Percentiles rank a stretch among this genome's conserved stretches.
Conservation (phyloP, 2,113 vertebrate species). For the Lasiurus cinereus region DNA sequence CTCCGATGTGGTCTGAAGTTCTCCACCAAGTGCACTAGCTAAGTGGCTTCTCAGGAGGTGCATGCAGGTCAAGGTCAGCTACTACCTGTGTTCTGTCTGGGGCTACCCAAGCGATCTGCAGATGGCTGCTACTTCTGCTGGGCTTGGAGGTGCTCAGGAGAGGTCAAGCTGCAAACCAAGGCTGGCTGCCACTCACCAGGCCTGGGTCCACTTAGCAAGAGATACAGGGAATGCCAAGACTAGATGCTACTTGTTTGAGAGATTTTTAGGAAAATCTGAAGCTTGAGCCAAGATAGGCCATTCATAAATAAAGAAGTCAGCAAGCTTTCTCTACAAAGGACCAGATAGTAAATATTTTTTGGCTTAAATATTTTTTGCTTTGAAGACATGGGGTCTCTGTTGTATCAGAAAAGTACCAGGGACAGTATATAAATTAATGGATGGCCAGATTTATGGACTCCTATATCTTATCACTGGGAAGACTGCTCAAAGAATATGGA, state of each 20-base stretch:
- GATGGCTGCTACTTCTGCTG: not conserved
- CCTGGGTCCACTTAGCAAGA: not conserved
- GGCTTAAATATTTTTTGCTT: not conserved
- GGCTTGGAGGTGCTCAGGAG: not conserved
- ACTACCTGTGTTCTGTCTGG: not conserved
- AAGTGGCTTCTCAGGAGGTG: not conserved
- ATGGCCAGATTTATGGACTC: not conserved
- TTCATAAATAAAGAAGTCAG: not conserved
- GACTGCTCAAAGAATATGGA: not conserved
- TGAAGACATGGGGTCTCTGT: not conserved
- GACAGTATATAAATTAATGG: not conserved
- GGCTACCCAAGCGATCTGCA: not conserved
- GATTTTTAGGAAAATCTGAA: not conserved
- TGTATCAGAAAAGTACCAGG: conserved; percentile 13
- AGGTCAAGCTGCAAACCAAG: not conserved
- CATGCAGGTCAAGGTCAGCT: not conserved
- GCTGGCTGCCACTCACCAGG: not conserved
- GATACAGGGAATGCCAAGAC: not conserved
- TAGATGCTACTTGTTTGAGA: not conserved
- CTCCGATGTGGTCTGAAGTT: not conserved
- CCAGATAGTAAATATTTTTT: conserved; percentile 37
- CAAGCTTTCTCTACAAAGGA: not conserved
- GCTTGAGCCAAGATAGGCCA: not conserved
- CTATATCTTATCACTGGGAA: not conserved
- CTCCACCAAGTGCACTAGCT: not conserved